Percentiles rank a stretch among this genome's conserved stretches.
Conservation (phyloP, 2,797 vertebrate species). For the Anabacerthia variegaticeps region DNA sequence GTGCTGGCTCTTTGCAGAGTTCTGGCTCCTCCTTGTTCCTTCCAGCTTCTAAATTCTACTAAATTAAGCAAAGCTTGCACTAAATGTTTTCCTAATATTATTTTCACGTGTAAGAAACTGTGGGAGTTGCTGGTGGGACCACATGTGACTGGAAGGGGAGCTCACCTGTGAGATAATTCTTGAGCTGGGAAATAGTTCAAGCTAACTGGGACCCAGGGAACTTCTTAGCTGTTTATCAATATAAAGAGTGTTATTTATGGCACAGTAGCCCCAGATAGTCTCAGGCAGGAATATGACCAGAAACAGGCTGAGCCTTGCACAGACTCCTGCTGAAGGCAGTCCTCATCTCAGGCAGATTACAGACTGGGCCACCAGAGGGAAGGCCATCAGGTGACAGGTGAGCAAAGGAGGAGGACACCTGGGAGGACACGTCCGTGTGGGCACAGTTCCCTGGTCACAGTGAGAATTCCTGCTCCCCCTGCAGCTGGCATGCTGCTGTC, state of each 20-base stretch:
- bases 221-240: not conserved
- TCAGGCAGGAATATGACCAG: not conserved
- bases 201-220: not conserved
- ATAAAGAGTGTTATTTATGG: not conserved
- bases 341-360: not conserved
- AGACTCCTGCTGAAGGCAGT: not conserved
- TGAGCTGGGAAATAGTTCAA: not conserved
- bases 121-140: not conserved
- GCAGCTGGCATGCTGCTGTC: too few species aligned
- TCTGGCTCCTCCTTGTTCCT: slow-evolving; percentile 21
- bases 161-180: not conserved
- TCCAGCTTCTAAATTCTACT: slow-evolving; percentile 43
- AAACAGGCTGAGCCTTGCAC: not conserved
- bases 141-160: not conserved
- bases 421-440: not conserved
- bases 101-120: not conserved
- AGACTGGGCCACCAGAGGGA: not conserved
- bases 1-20: slow-evolving; percentile 24
- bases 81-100: slow-evolving; percentile 18
- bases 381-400: not conserved
- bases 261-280: not conserved
- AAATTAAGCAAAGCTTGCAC: slow-evolving; percentile 18
- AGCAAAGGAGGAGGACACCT: not conserved
- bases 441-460: too few species aligned
- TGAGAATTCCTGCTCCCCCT: too few species aligned